Conservation (phyloP, 2,113 vertebrate species). For the Phalacrocorax pelagicus region DNA sequence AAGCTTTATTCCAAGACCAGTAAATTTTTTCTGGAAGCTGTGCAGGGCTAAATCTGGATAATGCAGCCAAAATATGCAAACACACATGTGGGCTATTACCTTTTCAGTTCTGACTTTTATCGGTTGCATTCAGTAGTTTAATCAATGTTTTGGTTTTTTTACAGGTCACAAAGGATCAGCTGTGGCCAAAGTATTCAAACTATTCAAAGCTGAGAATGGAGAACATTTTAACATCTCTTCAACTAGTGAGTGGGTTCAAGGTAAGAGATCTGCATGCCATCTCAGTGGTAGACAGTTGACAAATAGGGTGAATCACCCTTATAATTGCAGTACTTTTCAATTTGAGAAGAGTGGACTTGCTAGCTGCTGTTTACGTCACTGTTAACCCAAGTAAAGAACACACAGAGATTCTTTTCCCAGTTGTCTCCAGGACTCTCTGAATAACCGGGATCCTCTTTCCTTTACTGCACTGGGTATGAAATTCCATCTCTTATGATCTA, state of each 20-base stretch:
- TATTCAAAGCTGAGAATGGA: constrained; percentile 82
- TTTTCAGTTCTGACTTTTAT: background rate
- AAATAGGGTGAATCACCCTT: background rate
- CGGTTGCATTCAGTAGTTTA: background rate
- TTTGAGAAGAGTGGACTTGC: background rate
- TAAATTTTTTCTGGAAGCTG: background rate
- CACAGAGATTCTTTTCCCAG: background rate
- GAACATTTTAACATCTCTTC: constrained; percentile 86
- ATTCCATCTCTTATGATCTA: constrained; percentile 1
- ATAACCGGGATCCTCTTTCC: constrained; percentile 1
- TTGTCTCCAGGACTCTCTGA: background rate
- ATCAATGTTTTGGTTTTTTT: background rate
- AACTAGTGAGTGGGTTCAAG: constrained; percentile 94
- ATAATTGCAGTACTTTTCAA: background rate
- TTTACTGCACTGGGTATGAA: constrained; percentile 2
- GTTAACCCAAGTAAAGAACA: background rate
- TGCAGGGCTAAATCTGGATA: background rate
- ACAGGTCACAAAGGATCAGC: constrained; percentile 87
- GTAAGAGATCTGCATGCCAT: constrained; percentile 63
- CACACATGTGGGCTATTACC: background rate
- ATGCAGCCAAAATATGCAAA: background rate
- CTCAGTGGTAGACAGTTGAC: background rate
- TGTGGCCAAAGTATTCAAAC: constrained; percentile 80
- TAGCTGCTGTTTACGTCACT: background rate
- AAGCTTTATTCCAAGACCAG: background rate